Evolutionary conservation across 2,888 invertebrate species (phyloP), one percentile per base, ranked within the genome.

Genomic region (Xylota sylvarum): DNA sequence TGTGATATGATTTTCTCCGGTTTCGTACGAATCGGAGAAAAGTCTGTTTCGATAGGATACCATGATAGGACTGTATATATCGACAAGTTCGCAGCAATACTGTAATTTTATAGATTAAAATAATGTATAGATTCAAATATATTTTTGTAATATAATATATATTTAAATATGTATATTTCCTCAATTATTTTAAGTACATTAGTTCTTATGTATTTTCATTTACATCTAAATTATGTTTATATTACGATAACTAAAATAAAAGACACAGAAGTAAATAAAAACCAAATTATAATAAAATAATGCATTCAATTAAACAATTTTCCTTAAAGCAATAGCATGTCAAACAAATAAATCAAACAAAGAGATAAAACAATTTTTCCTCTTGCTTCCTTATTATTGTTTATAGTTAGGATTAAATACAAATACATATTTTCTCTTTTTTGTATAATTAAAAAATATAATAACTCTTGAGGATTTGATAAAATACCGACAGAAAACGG

Each of bases 111-210:
- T n/a, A n/a, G n/a, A n/a, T n/a, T n/a, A n/a, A n/a, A n/a, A n/a
- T n/a, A n/a, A n/a, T n/a, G n/a, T n/a, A n/a, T n/a, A n/a, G n/a
- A n/a, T n/a, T n/a, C 7, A 40, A 10, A 19, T 19, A 19, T 9
- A 37, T 37, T 23, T 58, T 55, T 56, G 9, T 78, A 85, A 79
- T 84, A 83, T 87, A 81, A 88, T 88, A 81, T 85, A 81, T 87
- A 65, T 86, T 74, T 85, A 85, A 76, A 84, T 86, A 79, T 83
- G 79, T 87, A 84, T 83, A 84, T 87, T 74, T 84, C 72, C 76
- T 73, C 56, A 74, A 81, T 85, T 88, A 80, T 78, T 78, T 88
- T 88, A 88, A 88, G 88, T 88, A 88, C 88, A 88, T 77, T 88
- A 85, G 85, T 78, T 81, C 81, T 88, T 87, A 85, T 88, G 78